Conservation (phyloP, 2,797 vertebrate species). For the Sebastes iracundus region DNA sequence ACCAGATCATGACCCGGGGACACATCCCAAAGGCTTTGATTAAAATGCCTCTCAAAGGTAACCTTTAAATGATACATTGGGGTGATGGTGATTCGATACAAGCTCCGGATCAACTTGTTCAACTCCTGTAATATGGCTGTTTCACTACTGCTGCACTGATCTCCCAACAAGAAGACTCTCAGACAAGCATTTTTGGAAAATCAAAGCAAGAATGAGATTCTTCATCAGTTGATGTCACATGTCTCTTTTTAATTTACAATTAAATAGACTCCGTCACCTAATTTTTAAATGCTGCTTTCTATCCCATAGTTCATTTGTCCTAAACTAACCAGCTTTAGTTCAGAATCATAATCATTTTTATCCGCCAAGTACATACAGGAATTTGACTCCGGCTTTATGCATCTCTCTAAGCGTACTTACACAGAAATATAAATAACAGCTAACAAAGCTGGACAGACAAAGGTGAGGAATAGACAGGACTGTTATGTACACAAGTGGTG, state of each 20-base stretch:
- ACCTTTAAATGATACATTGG: not conserved
- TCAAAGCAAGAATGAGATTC: not conserved
- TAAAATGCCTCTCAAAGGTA: slow-evolving; percentile 48
- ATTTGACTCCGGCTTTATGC: too few relatives aligned
- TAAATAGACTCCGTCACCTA: not conserved
- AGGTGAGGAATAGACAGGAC: too few relatives aligned
- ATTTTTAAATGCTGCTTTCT: not conserved
- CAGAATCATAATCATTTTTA: too few relatives aligned
- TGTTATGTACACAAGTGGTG: too few relatives aligned
- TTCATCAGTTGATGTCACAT: not conserved
- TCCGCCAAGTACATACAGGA: too few relatives aligned
- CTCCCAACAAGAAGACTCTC: not conserved
- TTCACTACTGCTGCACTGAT: not conserved
- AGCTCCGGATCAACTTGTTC: not conserved
- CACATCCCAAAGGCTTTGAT: slow-evolving; percentile 40
- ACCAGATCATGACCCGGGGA: slow-evolving; percentile 38
- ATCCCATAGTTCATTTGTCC: not conserved
- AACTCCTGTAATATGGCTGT: not conserved
- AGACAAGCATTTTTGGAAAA: too few relatives aligned
- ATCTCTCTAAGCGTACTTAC: too few relatives aligned
- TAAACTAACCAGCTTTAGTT: not conserved
- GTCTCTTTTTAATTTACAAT: not conserved
- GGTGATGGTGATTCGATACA: not conserved
- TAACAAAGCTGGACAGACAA: too few relatives aligned
- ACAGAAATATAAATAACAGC: too few relatives aligned